phyloP scores from a whole-genome alignment of 2,797 vertebrate genomes.

The Alca torda region DNA sequence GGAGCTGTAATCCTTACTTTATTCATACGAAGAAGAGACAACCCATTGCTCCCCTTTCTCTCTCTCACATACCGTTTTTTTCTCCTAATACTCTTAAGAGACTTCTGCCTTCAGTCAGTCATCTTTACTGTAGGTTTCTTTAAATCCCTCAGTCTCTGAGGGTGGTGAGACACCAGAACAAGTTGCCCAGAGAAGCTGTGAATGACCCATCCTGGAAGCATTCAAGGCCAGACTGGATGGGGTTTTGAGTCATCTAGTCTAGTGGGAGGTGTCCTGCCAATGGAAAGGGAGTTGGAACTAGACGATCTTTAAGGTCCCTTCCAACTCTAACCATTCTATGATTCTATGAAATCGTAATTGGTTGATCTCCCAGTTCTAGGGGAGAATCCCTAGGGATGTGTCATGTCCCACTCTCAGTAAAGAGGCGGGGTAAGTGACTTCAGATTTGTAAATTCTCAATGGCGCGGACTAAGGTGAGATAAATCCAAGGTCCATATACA shows the following conservation, averaged over 20 bases:
- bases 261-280: neutral
- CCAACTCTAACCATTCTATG: neutral
- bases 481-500: too few species aligned
- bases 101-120: neutral
- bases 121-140: neutral
- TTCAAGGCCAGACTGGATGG: neutral
- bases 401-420: too few species aligned
- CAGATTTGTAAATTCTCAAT: too few species aligned
- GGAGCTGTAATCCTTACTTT: neutral
- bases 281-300: neutral
- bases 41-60: fast-evolving
- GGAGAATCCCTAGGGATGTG: neutral
- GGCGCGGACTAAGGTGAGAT: too few species aligned
- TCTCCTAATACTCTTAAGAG: neutral
- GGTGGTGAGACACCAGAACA: neutral
- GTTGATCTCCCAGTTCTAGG: neutral
- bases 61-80: too few species aligned
- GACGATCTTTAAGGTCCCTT: neutral
- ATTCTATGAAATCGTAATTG: neutral
- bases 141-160: neutral
- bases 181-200: neutral
- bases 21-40: neutral
- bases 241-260: neutral
- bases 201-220: neutral
- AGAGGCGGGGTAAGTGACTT: too few species aligned